Conservation (phyloP, 2,888 invertebrate species). For the Formica aserva region DNA sequence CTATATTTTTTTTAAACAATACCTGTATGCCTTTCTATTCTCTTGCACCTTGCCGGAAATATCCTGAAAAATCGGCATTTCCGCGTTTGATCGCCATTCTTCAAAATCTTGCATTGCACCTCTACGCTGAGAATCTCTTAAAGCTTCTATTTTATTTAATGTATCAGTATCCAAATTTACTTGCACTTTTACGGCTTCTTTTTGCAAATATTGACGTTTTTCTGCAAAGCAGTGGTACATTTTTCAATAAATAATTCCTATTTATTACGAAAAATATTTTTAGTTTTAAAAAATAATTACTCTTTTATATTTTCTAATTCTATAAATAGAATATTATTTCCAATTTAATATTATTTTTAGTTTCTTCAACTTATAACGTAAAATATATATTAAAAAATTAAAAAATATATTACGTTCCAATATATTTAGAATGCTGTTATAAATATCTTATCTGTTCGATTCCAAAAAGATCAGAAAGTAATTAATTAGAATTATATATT, state of each 20-base stretch:
- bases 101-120: conserved; percentile 90
- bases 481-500: not conserved
- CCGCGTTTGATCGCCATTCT: conserved; percentile 86
- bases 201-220: conserved; percentile 87
- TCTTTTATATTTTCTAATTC: not conserved
- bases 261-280: not conserved
- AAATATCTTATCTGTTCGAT: no score
- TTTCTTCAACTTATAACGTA: not conserved
- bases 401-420: not conserved
- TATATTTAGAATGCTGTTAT: not conserved
- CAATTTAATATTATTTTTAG: not conserved
- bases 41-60: conserved; percentile 73
- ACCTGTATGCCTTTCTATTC: conserved; percentile 80
- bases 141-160: conserved; percentile 88
- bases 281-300: not conserved
- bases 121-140: conserved; percentile 88
- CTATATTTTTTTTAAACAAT: conserved; percentile 26
- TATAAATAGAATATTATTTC: not conserved
- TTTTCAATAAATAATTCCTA: not conserved
- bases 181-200: conserved; percentile 88
- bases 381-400: not conserved
- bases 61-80: conserved; percentile 74
- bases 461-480: not conserved
- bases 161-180: conserved; percentile 88
- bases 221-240: conserved; percentile 73